Evolutionary conservation across 2,888 invertebrate species (phyloP).

Genomic region (Syrista parreyssii): DNA sequence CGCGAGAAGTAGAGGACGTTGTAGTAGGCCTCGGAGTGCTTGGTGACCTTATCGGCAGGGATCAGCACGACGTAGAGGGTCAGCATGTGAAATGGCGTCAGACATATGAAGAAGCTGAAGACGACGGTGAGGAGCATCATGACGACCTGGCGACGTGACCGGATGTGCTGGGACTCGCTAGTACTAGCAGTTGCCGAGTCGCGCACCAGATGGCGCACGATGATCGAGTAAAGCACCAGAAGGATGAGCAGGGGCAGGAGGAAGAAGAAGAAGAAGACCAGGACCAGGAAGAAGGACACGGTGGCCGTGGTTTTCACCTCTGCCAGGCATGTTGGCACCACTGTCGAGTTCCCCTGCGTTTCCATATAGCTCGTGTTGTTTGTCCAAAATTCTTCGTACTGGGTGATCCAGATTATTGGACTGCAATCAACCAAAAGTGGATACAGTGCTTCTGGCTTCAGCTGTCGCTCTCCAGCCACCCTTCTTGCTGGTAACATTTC

Average conservation of each 20-base stretch:
- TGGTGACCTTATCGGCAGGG: slow-evolving; percentile 75
- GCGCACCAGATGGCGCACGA: slow-evolving; percentile 84
- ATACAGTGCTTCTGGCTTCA: slow-evolving; percentile 8
- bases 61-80: slow-evolving; percentile 86
- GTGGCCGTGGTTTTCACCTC: slow-evolving; percentile 82
- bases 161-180: slow-evolving; percentile 76
- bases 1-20: slow-evolving; percentile 86
- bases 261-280: slow-evolving; percentile 82
- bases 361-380: slow-evolving; percentile 58
- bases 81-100: slow-evolving; percentile 87
- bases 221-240: slow-evolving; percentile 83
- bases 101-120: slow-evolving; percentile 86
- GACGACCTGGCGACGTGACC: slow-evolving; percentile 85
- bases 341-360: slow-evolving; percentile 72
- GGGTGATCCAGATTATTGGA: slow-evolving; percentile 71
- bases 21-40: slow-evolving; percentile 84
- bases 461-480: background rate
- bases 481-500: background rate
- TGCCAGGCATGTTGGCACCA: slow-evolving; percentile 82
- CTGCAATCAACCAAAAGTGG: slow-evolving; percentile 73
- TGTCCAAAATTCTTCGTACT: slow-evolving; percentile 52
- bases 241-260: slow-evolving; percentile 83
- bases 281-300: slow-evolving; percentile 81
- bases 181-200: slow-evolving; percentile 78
- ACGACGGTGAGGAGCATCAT: slow-evolving; percentile 90